These are phyloP conservation scores for Poecilia velifera DNA, from an alignment of 2,797 vertebrate species.

Conservation along the genomic window DNA sequence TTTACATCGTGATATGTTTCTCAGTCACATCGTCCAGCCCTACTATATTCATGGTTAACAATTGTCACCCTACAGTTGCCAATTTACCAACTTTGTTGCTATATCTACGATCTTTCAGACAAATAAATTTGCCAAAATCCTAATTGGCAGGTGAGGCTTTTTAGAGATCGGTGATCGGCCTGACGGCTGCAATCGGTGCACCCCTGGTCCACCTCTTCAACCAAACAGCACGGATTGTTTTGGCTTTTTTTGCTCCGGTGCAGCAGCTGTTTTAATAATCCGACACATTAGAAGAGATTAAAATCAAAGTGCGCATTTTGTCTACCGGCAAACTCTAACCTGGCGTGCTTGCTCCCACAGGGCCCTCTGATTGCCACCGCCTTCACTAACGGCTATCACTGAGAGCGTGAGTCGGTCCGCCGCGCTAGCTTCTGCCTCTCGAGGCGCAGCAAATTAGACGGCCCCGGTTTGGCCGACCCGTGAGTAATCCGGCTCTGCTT, in stretches of 20 bases:
- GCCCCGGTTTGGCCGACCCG: not conserved
- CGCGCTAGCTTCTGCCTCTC: not conserved
- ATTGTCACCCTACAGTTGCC: not conserved
- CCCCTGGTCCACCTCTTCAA: not conserved
- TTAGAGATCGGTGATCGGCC: not conserved
- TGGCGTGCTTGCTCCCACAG: slow-evolving; percentile 68
- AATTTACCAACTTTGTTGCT: not conserved
- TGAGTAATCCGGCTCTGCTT: slow-evolving; percentile 35
- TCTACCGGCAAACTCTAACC: slow-evolving; percentile 8
- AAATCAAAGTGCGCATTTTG: not conserved
- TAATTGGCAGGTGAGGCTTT: not conserved
- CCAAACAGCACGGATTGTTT: not conserved
- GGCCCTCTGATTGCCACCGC: slow-evolving; percentile 99
- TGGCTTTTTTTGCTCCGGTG: slow-evolving; percentile 7
- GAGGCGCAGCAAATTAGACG: not conserved
- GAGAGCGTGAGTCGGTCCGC: slow-evolving; percentile 83
- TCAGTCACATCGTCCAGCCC: no score
- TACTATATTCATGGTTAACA: not conserved
- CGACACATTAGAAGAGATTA: not conserved
- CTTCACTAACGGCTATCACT: slow-evolving; percentile 99
- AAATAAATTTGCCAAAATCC: not conserved
- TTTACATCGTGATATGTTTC: no score
- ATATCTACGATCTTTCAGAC: not conserved
- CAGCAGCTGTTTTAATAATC: slow-evolving; percentile 7
- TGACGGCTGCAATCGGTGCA: not conserved